Percentiles rank a stretch among this genome's conserved stretches.
Evolutionary conservation across 2,113 vertebrate species (phyloP).

Genomic region (Festucalex cinctus): DNA sequence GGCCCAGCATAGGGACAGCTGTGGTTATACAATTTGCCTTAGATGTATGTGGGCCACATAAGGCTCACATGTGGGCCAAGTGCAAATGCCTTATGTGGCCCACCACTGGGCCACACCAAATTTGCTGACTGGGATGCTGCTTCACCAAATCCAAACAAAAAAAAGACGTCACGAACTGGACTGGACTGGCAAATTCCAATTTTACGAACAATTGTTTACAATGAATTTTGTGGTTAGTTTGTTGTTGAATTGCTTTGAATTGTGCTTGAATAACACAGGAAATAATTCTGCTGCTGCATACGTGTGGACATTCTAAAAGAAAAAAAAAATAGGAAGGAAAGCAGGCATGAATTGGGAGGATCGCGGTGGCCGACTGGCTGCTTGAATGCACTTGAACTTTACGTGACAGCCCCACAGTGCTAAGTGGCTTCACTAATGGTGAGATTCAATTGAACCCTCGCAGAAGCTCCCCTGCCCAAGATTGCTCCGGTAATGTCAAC

Average conservation of each 20-base stretch:
- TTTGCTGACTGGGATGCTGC: no score
- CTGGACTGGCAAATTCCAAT: no score
- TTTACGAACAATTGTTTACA: background rate
- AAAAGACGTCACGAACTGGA: background rate
- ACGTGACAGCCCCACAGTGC: conserved; percentile 55
- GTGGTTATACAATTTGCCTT: no score
- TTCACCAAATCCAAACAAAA: background rate
- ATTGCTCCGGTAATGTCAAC: conserved; percentile 20
- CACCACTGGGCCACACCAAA: no score
- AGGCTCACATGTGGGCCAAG: no score
- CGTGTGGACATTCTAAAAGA: conserved; percentile 5
- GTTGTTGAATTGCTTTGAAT: background rate
- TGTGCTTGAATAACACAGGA: conserved; percentile 9
- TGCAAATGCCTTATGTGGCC: no score
- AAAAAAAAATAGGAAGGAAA: conserved; percentile 20
- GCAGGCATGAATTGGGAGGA: conserved; percentile 18
- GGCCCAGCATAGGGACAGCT: no score
- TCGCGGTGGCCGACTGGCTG: conserved; percentile 47
- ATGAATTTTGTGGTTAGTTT: background rate
- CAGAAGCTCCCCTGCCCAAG: conserved; percentile 37
- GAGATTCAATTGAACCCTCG: conserved; percentile 46
- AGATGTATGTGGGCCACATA: no score
- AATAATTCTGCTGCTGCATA: conserved; percentile 14
- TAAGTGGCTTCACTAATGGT: conserved; percentile 51
- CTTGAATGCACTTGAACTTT: conserved; percentile 66